A percentile compares a stretch with the other conserved stretches of the same genome.
Evolutionary conservation across 2,113 vertebrate genomes (phyloP).

Genomic region (Calidris pygmaea): DNA sequence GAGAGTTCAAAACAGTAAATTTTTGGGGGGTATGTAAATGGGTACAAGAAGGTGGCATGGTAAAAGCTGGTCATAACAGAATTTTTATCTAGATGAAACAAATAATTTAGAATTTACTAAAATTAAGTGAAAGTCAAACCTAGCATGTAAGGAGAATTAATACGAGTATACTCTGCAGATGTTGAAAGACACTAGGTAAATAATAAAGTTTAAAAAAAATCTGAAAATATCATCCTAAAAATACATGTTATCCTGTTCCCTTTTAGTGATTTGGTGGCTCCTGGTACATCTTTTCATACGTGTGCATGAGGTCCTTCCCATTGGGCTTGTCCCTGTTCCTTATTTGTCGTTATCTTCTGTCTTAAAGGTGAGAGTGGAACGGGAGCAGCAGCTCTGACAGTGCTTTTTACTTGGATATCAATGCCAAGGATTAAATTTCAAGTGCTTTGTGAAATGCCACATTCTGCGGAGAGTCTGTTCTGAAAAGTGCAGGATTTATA

Average conservation of each 20-base stretch:
- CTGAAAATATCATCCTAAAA: background rate
- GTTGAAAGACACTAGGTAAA: background rate
- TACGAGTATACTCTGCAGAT: background rate
- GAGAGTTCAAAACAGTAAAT: background rate
- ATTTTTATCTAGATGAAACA: background rate
- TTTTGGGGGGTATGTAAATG: background rate
- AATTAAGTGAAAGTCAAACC: background rate
- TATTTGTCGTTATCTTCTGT: background rate
- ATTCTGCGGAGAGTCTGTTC: background rate
- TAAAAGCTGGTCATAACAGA: background rate
- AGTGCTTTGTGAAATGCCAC: background rate
- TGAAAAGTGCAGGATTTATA: background rate
- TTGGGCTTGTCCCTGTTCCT: background rate
- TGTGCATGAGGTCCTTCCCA: background rate
- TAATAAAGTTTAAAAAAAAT: background rate
- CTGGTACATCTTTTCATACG: background rate
- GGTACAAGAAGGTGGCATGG: background rate
- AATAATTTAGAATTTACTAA: background rate
- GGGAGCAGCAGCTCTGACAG: background rate
- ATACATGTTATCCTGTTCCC: background rate
- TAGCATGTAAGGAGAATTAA: background rate
- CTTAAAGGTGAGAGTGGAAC: background rate
- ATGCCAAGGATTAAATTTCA: constrained; percentile 5
- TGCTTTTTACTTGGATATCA: background rate
- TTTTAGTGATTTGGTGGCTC: background rate